Evolutionary conservation across 2,888 invertebrate genomes (phyloP).

Genomic region (Hypercompe scribonia): DNA sequence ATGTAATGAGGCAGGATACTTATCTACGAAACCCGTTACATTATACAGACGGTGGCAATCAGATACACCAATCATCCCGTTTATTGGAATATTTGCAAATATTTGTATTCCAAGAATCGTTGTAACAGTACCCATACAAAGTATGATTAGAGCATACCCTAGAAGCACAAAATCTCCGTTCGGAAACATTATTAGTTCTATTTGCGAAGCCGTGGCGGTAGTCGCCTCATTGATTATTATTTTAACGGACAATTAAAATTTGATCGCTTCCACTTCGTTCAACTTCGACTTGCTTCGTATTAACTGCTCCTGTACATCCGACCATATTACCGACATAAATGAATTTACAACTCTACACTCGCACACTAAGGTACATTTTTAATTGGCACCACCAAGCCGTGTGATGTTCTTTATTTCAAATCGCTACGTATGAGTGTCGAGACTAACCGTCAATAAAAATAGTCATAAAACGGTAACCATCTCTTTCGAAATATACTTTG

Average conservation of each 20-base stretch:
- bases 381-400: slow-evolving; percentile 45
- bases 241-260: slow-evolving; percentile 86
- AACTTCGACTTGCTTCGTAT: slow-evolving; percentile 77
- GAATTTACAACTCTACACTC: slow-evolving; percentile 53
- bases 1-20: slow-evolving; percentile 19
- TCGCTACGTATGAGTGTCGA: slow-evolving; percentile 79
- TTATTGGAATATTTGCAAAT: slow-evolving; percentile 18
- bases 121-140: slow-evolving; percentile 30
- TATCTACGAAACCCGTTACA: slow-evolving; percentile 5
- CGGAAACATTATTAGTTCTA: slow-evolving; percentile 67
- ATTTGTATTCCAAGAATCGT: slow-evolving; percentile 25
- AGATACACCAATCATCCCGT: not conserved
- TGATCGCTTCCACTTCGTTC: slow-evolving; percentile 85
- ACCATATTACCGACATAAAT: slow-evolving; percentile 37
- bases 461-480: slow-evolving; percentile 74
- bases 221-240: slow-evolving; percentile 86
- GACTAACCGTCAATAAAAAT: slow-evolving; percentile 86
- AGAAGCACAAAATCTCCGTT: slow-evolving; percentile 34
- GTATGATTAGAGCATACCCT: slow-evolving; percentile 35
- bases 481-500: slow-evolving; percentile 56
- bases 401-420: slow-evolving; percentile 73
- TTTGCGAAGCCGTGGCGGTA: slow-evolving; percentile 72
- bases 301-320: slow-evolving; percentile 52
- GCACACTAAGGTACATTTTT: slow-evolving; percentile 59
- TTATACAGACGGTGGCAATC: slow-evolving; percentile 9